phyloP scores from a whole-genome alignment of 2,888 invertebrate species.

The Coremacera marginata region DNA sequence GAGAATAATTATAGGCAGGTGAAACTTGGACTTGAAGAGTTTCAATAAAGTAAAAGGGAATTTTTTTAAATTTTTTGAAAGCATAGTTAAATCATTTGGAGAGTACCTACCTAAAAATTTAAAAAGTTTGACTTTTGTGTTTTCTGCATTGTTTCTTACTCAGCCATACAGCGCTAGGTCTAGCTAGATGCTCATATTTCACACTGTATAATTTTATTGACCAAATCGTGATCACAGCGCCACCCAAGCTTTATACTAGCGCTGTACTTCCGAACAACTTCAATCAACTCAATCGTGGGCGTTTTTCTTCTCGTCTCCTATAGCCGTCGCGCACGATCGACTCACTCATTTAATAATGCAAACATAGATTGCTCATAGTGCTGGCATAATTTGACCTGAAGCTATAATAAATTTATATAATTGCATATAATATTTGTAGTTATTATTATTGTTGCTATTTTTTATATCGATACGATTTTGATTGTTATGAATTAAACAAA shows the following conservation, averaged over 20 bases:
- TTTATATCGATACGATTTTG: no score
- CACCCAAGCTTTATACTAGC: neutral
- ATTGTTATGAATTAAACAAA: no score
- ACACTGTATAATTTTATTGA: slow-evolving; percentile 5
- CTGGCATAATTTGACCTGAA: neutral
- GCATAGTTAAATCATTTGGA: no score
- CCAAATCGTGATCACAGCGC: slow-evolving; percentile 3
- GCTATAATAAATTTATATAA: neutral
- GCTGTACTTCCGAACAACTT: no score
- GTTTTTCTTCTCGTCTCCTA: neutral
- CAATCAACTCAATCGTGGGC: neutral
- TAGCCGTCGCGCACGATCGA: neutral
- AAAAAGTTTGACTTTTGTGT: neutral
- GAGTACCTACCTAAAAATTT: no score
- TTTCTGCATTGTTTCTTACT: neutral
- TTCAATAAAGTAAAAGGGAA: no score
- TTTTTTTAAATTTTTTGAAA: no score
- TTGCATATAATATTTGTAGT: neutral
- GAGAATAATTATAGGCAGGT: no score
- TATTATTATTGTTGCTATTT: neutral
- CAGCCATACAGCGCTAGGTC: no score
- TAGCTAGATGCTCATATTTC: no score
- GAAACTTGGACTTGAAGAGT: no score
- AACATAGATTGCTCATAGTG: neutral
- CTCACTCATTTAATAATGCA: neutral